Evolutionary conservation across 2,797 vertebrate genomes (phyloP), one percentile per base, ranked within the genome.

Genomic region (Sebastes vulpes): DNA sequence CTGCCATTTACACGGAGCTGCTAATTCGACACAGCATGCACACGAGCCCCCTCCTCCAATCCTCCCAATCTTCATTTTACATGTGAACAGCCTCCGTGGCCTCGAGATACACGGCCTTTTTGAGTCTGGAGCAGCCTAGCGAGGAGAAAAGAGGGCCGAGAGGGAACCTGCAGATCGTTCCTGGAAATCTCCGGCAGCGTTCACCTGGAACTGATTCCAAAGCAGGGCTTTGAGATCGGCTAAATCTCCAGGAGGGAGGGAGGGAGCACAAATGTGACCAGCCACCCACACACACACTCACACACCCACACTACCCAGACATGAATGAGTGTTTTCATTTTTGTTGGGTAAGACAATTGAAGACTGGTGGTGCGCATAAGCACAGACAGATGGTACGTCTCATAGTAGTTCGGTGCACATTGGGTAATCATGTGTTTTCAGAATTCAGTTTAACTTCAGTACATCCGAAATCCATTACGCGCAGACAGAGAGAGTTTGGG

Each of bases 131-230:
- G 79, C 66, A 69, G 52, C 48, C 52, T 35, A 64, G 70, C 52
- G 9, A 83, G 28, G 38, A 89, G 61, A 63, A 83, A 67, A 67
- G 20, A 48, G 31, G 77, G 29, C 52, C 29, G 35, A 42, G 35
- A 71, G 28, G 31, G 73, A 86, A 86, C 60, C 72, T 63, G 65
- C 59, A 90, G 82, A 86, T 87, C 66, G 86, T 89, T 94, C 77
- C 65, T 84, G 81, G 77, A 92, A 94, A 91, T 90, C 80, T 90
- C 73, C 65, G 31, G 72, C 79, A 79, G 75, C 50, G 29, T 75
- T 94, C 95, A 95, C 94, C 94, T 95, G 95, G 94, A 95, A 95
- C 88, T 92, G 90, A 96, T 95, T 91, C 89, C 82, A 81, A 64
- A 89, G 64, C 72, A 16, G 20, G 20, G 63, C 73, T 90, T 75